These are phyloP conservation scores for Jordanella pulchra DNA, from an alignment of 2,797 vertebrate genomes.

Conservation along the genomic window DNA sequence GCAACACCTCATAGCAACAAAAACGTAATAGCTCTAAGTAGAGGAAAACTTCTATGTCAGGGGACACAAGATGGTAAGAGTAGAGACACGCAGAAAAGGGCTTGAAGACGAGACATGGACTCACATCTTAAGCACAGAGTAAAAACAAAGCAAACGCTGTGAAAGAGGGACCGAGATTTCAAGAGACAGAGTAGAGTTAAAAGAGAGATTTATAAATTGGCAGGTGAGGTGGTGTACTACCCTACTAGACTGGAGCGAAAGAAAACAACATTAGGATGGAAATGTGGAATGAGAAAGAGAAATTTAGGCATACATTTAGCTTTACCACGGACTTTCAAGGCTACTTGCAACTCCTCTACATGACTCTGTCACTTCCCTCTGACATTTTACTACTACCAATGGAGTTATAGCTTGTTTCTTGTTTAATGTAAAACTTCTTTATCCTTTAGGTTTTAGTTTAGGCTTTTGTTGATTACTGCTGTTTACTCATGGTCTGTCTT, in stretches of 20 bases:
- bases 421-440: too few relatives aligned
- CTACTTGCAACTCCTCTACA: constrained; percentile 48
- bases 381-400: neutral
- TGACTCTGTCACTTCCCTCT: constrained; percentile 12
- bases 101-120: constrained; percentile 38
- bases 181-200: constrained; percentile 32
- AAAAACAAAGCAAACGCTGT: constrained; percentile 22
- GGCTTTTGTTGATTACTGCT: neutral
- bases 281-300: constrained; percentile 67
- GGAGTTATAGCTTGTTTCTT: neutral
- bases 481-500: neutral
- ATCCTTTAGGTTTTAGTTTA: neutral
- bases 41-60: constrained; percentile 27
- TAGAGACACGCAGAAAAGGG: constrained; percentile 35
- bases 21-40: constrained; percentile 30
- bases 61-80: constrained; percentile 33
- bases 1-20: constrained; percentile 35
- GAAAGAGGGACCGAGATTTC: constrained; percentile 12
- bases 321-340: constrained; percentile 69
- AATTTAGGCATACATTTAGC: constrained; percentile 46
- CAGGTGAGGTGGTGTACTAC: constrained; percentile 75
- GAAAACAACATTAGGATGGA: constrained; percentile 65
- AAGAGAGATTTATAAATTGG: constrained; percentile 70
- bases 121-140: constrained; percentile 65
- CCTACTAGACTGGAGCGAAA: constrained; percentile 73